Evolutionary conservation across 2,797 vertebrate genomes (phyloP).

Genomic region (Sitta carolinensis): DNA sequence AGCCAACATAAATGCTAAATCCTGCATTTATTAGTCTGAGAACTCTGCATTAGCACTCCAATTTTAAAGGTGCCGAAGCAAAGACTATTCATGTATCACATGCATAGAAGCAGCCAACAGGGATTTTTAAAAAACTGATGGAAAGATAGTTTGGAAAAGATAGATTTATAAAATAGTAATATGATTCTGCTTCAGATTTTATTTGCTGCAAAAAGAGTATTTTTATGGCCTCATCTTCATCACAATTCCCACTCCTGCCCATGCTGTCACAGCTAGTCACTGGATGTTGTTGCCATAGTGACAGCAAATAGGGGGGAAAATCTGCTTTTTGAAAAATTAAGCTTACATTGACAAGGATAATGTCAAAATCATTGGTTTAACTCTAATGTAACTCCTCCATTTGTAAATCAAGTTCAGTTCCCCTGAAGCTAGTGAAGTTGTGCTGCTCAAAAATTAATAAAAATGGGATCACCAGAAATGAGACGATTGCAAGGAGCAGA

Average conservation of each 20-base stretch:
- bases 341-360: not conserved
- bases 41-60: not conserved
- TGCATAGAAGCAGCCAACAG: not conserved
- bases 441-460: not conserved
- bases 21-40: conserved; percentile 18
- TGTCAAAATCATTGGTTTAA: not conserved
- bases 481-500: not conserved
- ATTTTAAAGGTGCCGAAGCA: not conserved
- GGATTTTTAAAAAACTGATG: not conserved
- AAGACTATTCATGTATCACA: not conserved
- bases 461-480: not conserved
- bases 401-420: not conserved
- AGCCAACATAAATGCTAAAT: conserved; percentile 6
- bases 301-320: not conserved
- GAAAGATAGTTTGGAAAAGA: not conserved
- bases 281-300: not conserved
- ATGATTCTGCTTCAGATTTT: not conserved
- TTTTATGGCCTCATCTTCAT: not conserved
- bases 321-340: not conserved
- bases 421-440: not conserved
- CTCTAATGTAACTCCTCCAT: not conserved
- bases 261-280: not conserved
- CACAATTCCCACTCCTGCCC: not conserved
- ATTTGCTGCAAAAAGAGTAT: not conserved
- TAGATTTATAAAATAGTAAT: not conserved